Evolutionary conservation across 1,140 invertebrate genomes (phyloP).

Genomic region (Catajapyx aquilonaris): DNA sequence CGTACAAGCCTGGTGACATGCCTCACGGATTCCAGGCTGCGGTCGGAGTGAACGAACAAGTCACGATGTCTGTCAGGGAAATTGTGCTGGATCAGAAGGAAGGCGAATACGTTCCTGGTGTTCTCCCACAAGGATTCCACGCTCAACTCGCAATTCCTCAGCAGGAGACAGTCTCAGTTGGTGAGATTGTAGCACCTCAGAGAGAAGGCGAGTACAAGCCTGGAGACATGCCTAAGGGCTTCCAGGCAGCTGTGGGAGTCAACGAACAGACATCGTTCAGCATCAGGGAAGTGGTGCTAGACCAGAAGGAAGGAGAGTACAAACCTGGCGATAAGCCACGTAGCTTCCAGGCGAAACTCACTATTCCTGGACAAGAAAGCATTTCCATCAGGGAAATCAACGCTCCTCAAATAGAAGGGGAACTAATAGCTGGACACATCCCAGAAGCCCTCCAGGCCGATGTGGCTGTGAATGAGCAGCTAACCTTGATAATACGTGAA

Average conservation of each 20-base stretch:
- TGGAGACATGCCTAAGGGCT: slow-evolving; percentile 23
- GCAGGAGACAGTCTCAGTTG: slow-evolving; percentile 28
- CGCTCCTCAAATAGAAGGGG: too few relatives aligned
- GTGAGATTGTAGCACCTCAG: slow-evolving; percentile 27
- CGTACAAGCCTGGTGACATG: slow-evolving; percentile 16
- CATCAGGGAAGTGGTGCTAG: slow-evolving; percentile 25
- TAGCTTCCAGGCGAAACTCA: slow-evolving; percentile 19
- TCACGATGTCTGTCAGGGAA: too few relatives aligned
- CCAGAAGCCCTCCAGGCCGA: too few relatives aligned
- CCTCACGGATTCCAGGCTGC: slow-evolving; percentile 19
- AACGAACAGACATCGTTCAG: slow-evolving; percentile 23
- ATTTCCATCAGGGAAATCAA: too few relatives aligned
- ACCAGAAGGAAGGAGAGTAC: slow-evolving; percentile 30
- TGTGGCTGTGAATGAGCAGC: too few relatives aligned
- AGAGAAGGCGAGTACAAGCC: slow-evolving; percentile 27
- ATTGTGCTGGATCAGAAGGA: slow-evolving; percentile 26
- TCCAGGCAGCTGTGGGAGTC: slow-evolving; percentile 26
- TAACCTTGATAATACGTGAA: too few relatives aligned
- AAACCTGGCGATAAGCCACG: slow-evolving; percentile 17
- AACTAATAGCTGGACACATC: too few relatives aligned
- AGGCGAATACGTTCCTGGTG: slow-evolving; percentile 24
- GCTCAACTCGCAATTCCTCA: slow-evolving; percentile 24
- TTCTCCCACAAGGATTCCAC: slow-evolving; percentile 19
- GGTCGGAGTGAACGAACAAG: slow-evolving; percentile 23
- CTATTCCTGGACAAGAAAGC: slow-evolving; percentile 24